These are phyloP conservation scores for Eurystomus gularis DNA, from an alignment of 2,113 vertebrate species.

Conservation along the genomic window DNA sequence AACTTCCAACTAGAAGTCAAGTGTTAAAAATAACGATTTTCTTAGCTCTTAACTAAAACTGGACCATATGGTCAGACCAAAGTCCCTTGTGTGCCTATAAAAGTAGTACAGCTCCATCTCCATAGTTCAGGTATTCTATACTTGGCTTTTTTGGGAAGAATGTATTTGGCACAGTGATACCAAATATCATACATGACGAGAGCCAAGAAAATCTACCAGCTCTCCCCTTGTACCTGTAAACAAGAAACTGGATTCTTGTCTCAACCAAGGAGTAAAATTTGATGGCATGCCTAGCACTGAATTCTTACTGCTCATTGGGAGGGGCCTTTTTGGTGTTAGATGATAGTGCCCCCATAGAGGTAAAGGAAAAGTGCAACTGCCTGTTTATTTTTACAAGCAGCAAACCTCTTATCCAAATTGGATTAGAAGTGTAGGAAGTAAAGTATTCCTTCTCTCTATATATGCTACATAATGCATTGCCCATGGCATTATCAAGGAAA, in stretches of 20 bases:
- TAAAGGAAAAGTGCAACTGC: neutral
- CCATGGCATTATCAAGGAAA: neutral
- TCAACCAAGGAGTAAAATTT: neutral
- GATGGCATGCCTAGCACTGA: neutral
- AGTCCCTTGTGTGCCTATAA: neutral
- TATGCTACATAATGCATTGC: neutral
- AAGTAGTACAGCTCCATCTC: neutral
- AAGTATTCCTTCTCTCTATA: neutral
- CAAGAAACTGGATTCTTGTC: neutral
- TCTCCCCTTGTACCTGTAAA: neutral
- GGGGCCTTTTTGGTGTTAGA: neutral
- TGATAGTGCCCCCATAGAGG: neutral
- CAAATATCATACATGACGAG: neutral
- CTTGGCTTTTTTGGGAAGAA: neutral
- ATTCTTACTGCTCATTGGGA: neutral
- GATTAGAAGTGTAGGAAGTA: constrained; percentile 26
- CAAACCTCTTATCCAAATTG: constrained; percentile 51
- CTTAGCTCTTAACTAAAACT: neutral
- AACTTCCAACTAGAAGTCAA: neutral
- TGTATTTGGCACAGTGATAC: neutral
- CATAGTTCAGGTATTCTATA: neutral
- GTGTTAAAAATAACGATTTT: neutral
- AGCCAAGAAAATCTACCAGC: neutral
- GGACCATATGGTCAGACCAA: neutral
- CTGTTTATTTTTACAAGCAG: constrained; percentile 37